Conservation (phyloP, 1,140 invertebrate species). For the Zaprionus kolodkinae region DNA sequence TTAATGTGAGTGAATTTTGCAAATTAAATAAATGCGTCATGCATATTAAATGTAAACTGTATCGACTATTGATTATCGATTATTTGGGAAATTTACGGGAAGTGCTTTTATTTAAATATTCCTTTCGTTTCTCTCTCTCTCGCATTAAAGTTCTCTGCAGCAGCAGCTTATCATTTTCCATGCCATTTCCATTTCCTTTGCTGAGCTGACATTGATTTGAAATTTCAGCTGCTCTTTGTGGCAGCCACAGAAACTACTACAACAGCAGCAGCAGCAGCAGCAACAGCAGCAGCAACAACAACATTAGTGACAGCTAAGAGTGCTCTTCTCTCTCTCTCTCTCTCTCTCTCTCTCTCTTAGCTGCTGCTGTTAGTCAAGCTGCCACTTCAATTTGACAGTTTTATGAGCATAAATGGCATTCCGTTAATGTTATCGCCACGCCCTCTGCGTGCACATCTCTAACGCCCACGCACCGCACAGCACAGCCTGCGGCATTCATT, state of each 20-base stretch:
- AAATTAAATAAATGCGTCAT: slow-evolving; percentile 10
- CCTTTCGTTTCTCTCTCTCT: background rate
- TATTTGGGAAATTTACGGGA: background rate
- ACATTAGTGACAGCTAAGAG: background rate
- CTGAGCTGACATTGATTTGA: slow-evolving; percentile 51
- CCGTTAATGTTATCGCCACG: slow-evolving; percentile 62
- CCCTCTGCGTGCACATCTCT: slow-evolving; percentile 26
- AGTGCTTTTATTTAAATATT: background rate
- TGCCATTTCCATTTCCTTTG: slow-evolving; percentile 8
- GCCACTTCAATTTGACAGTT: slow-evolving; percentile 76
- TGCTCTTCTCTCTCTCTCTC: background rate
- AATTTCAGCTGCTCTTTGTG: slow-evolving; percentile 18
- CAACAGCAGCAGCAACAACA: slow-evolving; percentile 5
- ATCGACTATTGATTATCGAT: background rate
- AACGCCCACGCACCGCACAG: slow-evolving; percentile 29
- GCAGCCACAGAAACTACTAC: background rate
- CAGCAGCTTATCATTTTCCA: slow-evolving; percentile 6
- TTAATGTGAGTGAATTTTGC: slow-evolving; percentile 1
- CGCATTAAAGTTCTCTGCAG: background rate
- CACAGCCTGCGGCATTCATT: slow-evolving; percentile 37
- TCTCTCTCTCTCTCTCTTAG: background rate
- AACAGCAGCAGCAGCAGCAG: background rate
- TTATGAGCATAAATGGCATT: slow-evolving; percentile 75
- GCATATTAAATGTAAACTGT: background rate
- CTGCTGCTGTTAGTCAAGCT: slow-evolving; percentile 54